Conservation (phyloP, 1,140 invertebrate species). For the Plodia interpunctella region DNA sequence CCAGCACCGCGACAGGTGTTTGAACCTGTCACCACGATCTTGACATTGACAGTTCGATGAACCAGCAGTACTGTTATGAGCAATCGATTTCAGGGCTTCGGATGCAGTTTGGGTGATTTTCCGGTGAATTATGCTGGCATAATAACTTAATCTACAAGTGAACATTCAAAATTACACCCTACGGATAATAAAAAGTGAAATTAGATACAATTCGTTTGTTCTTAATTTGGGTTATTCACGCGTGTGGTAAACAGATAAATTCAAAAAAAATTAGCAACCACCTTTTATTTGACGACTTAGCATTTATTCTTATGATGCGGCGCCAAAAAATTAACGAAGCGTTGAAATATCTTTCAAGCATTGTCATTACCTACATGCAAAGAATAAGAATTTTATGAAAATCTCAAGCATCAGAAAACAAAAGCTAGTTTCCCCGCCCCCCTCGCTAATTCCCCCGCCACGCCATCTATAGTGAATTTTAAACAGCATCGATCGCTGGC, state of each 20-base stretch:
- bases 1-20: slow-evolving; percentile 46
- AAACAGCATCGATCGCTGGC: slow-evolving; percentile 46
- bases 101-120: neutral
- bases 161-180: too few species aligned
- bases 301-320: too few species aligned
- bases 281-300: too few species aligned
- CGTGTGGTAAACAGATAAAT: too few species aligned
- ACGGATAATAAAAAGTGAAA: too few species aligned
- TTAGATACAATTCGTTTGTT: too few species aligned
- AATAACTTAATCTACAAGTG: neutral
- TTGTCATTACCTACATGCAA: too few species aligned
- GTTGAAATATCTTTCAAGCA: too few species aligned
- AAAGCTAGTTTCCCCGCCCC: neutral
- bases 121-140: slow-evolving; percentile 3
- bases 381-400: neutral
- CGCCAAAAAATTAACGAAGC: too few species aligned
- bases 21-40: slow-evolving; percentile 60
- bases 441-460: slow-evolving; percentile 11
- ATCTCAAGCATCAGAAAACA: neutral
- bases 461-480: slow-evolving; percentile 34
- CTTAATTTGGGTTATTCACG: too few species aligned
- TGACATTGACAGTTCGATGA: slow-evolving; percentile 50
- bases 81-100: slow-evolving; percentile 31
- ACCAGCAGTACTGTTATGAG: slow-evolving; percentile 30
- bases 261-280: too few species aligned